phyloP scores from a whole-genome alignment of 53 echinoderm and acorn worm species.

The Arbacia lixula region DNA sequence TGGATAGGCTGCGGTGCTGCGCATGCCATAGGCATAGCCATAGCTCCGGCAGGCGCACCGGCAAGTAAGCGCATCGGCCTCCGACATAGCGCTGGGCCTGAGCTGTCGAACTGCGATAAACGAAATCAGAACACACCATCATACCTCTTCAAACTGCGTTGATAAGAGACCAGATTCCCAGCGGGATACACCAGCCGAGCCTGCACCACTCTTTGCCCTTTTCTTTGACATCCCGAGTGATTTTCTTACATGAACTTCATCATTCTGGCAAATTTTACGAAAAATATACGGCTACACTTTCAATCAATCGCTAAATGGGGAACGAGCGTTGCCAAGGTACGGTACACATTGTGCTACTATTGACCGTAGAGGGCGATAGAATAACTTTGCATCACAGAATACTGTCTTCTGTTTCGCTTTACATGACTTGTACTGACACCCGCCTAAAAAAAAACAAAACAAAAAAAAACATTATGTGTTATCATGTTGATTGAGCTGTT shows the following conservation, averaged over 20 bases:
- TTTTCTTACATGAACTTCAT: neutral
- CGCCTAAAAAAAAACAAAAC: too few relatives aligned
- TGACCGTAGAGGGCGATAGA: slow-evolving; percentile 24
- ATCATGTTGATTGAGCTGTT: too few relatives aligned
- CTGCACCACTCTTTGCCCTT: slow-evolving; percentile 94
- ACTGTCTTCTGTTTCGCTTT: too few relatives aligned
- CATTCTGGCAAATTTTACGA: neutral
- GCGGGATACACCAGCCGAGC: slow-evolving; percentile 86
- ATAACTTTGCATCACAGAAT: neutral
- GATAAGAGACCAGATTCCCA: slow-evolving; percentile 93
- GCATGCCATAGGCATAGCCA: too few relatives aligned
- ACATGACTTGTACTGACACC: too few relatives aligned
- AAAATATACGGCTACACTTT: neutral
- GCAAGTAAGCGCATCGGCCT: too few relatives aligned
- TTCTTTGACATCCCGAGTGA: slow-evolving; percentile 83
- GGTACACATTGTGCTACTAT: slow-evolving; percentile 4
- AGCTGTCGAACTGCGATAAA: too few relatives aligned
- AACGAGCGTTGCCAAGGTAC: slow-evolving; percentile 26
- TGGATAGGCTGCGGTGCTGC: too few relatives aligned
- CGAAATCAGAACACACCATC: slow-evolving; percentile 5
- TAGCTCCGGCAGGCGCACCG: too few relatives aligned
- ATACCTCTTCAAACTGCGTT: slow-evolving; percentile 90
- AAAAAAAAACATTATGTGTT: too few relatives aligned
- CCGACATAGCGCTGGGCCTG: too few relatives aligned
- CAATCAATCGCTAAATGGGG: neutral